Conservation (phyloP, 1,140 invertebrate genomes). For the Drosophila navojoa region DNA sequence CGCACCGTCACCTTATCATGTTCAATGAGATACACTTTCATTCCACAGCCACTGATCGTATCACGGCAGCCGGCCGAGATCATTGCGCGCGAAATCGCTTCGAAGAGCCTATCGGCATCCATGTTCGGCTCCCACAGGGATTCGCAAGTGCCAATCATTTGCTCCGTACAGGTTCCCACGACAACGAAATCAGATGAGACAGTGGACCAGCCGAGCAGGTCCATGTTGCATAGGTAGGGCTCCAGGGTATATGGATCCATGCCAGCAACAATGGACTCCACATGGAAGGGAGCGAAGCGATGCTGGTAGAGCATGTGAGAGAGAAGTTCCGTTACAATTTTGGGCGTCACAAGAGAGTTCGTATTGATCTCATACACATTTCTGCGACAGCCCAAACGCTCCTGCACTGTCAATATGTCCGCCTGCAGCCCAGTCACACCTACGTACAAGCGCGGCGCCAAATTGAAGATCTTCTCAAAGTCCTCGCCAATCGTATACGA, state of each 20-base stretch:
- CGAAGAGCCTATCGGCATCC: slow-evolving; percentile 95
- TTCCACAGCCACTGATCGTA: slow-evolving; percentile 98
- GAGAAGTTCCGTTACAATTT: slow-evolving; percentile 94
- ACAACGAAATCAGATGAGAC: slow-evolving; percentile 96
- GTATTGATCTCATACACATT: slow-evolving; percentile 98
- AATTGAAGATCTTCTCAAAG: slow-evolving; percentile 95
- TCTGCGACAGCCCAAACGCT: slow-evolving; percentile 91
- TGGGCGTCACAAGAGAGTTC: slow-evolving; percentile 91
- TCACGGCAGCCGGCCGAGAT: slow-evolving; percentile 97
- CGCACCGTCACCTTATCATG: slow-evolving; percentile 95
- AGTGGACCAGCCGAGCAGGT: slow-evolving; percentile 94
- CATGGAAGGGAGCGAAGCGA: slow-evolving; percentile 98
- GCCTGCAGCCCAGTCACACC: slow-evolving; percentile 96
- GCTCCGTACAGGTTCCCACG: slow-evolving; percentile 94
- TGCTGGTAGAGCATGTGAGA: slow-evolving; percentile 97
- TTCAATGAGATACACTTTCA: slow-evolving; percentile 96
- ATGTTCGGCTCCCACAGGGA: slow-evolving; percentile 94
- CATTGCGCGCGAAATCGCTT: slow-evolving; percentile 94
- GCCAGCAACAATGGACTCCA: slow-evolving; percentile 97
- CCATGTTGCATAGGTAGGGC: slow-evolving; percentile 96
- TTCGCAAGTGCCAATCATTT: slow-evolving; percentile 98
- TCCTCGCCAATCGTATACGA: slow-evolving; percentile 89
- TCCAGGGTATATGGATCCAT: slow-evolving; percentile 93
- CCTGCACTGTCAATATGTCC: slow-evolving; percentile 96
- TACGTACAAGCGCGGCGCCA: slow-evolving; percentile 94